phyloP scores from a whole-genome alignment of 2,888 invertebrate species.

The Pristionchus japonicus region DNA sequence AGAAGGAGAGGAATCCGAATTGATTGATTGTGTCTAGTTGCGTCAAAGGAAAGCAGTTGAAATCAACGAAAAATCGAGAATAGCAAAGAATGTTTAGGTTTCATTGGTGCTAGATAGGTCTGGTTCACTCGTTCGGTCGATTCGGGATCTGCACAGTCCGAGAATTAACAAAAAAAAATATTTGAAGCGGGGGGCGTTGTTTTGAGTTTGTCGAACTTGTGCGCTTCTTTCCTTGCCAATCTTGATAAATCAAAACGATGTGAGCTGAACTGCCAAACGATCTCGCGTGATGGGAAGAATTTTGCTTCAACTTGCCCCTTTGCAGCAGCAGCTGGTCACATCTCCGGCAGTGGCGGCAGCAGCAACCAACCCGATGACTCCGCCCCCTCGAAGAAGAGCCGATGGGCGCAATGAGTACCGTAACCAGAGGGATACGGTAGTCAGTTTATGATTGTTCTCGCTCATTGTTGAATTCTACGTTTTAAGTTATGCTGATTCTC shows the following conservation, averaged over 20 bases:
- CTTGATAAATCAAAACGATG: neutral
- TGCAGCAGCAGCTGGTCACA: constrained; percentile 21
- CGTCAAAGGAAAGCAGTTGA: neutral
- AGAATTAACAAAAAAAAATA: too few species aligned
- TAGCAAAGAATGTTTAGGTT: neutral
- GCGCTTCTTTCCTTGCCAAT: too few species aligned
- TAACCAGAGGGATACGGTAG: neutral
- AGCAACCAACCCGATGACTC: neutral
- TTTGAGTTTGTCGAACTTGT: too few species aligned
- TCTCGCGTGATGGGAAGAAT: too few species aligned
- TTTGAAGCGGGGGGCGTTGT: too few species aligned
- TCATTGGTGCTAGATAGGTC: neutral
- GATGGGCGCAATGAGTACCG: constrained; percentile 1
- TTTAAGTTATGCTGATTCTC: neutral
- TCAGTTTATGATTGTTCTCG: neutral
- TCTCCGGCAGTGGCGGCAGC: neutral
- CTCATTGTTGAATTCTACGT: neutral
- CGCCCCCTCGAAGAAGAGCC: constrained; percentile 20
- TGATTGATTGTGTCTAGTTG: too few species aligned
- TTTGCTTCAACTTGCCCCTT: neutral
- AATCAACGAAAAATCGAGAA: neutral
- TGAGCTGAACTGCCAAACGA: too few species aligned
- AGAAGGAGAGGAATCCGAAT: too few species aligned
- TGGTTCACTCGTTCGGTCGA: neutral
- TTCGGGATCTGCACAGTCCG: neutral